Evolutionary conservation across 2,888 invertebrate species (phyloP), one percentile per base, ranked within the genome.

Genomic region (Oligia latruncula): DNA sequence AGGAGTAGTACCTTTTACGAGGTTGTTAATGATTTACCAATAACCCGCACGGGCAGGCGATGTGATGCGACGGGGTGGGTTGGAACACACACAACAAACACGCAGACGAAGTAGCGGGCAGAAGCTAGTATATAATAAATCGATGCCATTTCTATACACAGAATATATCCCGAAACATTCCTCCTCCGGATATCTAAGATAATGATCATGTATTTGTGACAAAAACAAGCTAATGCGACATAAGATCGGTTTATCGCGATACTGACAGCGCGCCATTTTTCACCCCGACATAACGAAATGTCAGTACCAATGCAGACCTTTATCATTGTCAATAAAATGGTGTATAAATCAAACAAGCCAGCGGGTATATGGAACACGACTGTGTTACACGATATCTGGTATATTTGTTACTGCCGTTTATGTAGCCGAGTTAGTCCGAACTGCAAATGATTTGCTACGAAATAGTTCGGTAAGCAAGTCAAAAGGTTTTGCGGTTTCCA

Each of bases 311-410:
- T 90, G 90, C 91, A 91, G 92, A 95, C 96, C 96, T 95, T 93
- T 94, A 93, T 96, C 95, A 95, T 95, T 95, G 95, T 95, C 95
- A 95, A 94, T 94, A 95, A 93, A 92, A 91, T 90, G 91, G 88
- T 93, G 92, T 93, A 93, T 94, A 93, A 94, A 94, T 95, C 94
- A 93, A 94, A 93, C 90, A 90, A 90, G 88, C 90, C 88, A 88
- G 88, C 86, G 83, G 83, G 81, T 87, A 84, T 88, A 77, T 86
- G 77, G 72, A 81, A 84, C 85, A 78, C 83, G 81, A 77, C 81
- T 80, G 82, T 82, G 89, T 87, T 86, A 89, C 82, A 75, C 73
- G 85, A 84, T 80, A 79, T 80, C 79, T 85, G 75, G 71, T 83
- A 66, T 77, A 78, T 82, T 82, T 78, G 78, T 83, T 67, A 78